Conservation (phyloP, 2,113 vertebrate species). For the Axis porcinus region DNA sequence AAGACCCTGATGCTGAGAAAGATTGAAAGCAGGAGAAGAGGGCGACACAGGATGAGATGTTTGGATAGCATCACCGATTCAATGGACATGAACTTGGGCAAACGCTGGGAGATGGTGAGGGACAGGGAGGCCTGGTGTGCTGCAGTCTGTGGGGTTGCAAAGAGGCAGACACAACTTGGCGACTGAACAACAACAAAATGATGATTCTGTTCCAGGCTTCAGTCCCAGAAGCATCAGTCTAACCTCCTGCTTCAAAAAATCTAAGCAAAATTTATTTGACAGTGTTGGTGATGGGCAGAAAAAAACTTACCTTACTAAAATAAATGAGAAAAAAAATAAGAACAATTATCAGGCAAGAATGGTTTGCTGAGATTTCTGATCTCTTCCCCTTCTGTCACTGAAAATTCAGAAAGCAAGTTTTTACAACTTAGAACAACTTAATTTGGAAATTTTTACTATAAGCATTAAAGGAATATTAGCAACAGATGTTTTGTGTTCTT, state of each 20-base stretch:
- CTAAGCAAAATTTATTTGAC: neutral
- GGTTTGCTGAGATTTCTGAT: neutral
- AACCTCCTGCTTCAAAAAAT: neutral
- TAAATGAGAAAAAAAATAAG: neutral
- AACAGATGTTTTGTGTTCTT: neutral
- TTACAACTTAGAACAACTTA: neutral
- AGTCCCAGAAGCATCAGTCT: neutral
- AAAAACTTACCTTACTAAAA: neutral
- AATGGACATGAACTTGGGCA: neutral
- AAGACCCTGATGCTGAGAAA: neutral
- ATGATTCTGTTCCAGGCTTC: neutral
- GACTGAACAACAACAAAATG: neutral
- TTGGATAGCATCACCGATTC: neutral
- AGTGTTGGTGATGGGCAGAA: neutral
- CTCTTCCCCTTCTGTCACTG: neutral
- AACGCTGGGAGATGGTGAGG: fast-evolving
- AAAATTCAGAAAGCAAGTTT: conserved; percentile 15
- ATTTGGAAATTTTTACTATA: conserved; percentile 6
- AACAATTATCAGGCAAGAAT: neutral
- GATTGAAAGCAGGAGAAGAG: neutral
- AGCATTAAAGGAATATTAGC: neutral
- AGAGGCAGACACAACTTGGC: neutral
- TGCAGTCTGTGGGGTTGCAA: neutral
- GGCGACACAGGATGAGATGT: neutral
- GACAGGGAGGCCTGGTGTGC: neutral